phyloP scores from a whole-genome alignment of 2,113 vertebrate species.

The Salvelinus alpinus region DNA sequence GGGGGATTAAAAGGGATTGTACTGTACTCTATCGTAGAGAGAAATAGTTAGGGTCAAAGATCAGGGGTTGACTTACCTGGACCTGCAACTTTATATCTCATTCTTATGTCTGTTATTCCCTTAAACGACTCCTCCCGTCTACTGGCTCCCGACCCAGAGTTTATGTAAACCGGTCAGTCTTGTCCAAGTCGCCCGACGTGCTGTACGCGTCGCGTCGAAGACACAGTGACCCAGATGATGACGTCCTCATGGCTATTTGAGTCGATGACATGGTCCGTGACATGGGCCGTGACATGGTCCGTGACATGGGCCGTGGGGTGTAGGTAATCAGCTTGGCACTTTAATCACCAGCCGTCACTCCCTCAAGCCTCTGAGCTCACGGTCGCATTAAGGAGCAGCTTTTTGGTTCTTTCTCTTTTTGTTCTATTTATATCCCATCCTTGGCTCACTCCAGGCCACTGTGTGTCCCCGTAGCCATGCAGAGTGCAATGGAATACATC shows the following conservation, averaged over 20 bases:
- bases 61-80: too few species aligned
- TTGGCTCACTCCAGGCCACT: constrained; percentile 23
- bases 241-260: constrained; percentile 30
- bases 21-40: constrained; percentile 29
- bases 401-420: constrained; percentile 53
- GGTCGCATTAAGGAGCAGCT: constrained; percentile 41
- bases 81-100: background rate
- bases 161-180: constrained; percentile 40
- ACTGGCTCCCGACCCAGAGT: constrained; percentile 4
- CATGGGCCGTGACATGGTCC: constrained; percentile 27
- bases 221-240: constrained; percentile 27
- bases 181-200: constrained; percentile 39
- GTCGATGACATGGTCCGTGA: constrained; percentile 14
- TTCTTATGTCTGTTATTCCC: background rate
- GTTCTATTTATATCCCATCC: background rate
- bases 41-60: background rate
- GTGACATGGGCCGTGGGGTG: constrained; percentile 25
- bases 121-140: background rate
- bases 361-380: constrained; percentile 60
- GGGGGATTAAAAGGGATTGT: constrained; percentile 68
- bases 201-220: constrained; percentile 5
- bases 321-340: constrained; percentile 60
- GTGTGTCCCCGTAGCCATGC: background rate
- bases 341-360: constrained; percentile 49
- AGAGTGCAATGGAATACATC: background rate